phyloP scores from a whole-genome alignment of 2,888 invertebrate genomes.

The Epistrophe eligans region DNA sequence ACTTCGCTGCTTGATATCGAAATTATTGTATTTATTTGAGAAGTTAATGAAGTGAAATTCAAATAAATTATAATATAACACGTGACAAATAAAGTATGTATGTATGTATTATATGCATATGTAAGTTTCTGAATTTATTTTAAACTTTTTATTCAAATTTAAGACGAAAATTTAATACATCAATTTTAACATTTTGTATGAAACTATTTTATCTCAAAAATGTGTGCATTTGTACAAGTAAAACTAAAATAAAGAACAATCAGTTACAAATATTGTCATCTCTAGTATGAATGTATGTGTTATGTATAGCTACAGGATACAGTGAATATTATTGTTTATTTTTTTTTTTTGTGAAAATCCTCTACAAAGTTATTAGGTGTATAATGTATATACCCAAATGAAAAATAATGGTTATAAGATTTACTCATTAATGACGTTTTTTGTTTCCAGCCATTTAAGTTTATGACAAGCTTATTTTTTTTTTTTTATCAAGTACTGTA shows the following conservation, averaged over 20 bases:
- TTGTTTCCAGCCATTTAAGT: constrained; percentile 9
- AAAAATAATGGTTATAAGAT: constrained; percentile 4
- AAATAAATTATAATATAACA: background rate
- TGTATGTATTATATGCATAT: no score
- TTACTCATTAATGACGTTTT: constrained; percentile 7
- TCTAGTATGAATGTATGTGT: background rate
- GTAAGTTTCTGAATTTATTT: no score
- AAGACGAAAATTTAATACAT: no score
- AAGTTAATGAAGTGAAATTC: background rate
- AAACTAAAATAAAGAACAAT: background rate
- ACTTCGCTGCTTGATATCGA: background rate
- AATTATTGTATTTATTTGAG: background rate
- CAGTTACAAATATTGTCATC: background rate
- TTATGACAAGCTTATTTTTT: constrained; percentile 5
- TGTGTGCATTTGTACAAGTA: no score
- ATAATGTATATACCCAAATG: background rate
- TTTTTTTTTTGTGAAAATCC: background rate
- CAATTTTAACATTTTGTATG: no score
- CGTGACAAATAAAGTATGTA: no score
- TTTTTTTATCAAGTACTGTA: background rate
- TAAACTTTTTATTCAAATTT: no score
- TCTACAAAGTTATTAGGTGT: background rate
- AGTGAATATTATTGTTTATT: background rate
- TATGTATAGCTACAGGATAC: background rate
- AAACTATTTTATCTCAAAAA: no score